Evolutionary conservation across 2,113 vertebrate species (phyloP), one percentile per base, ranked within the genome.

Genomic region (Paedocypris sp.): DNA sequence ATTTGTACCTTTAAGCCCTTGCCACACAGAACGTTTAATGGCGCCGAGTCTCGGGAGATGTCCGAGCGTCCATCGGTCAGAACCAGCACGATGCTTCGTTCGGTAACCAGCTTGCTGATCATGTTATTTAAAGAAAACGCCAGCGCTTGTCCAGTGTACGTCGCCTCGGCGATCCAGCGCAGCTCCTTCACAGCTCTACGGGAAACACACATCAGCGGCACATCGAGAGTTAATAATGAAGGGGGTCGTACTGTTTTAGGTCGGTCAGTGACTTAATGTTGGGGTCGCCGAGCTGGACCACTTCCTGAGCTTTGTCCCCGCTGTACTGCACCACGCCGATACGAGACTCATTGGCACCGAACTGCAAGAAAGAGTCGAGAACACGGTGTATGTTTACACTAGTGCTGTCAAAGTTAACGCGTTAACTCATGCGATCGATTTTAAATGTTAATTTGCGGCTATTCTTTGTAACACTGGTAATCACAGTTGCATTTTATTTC

Each of bases 261-360:
- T 85, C 80, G 4, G 75, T 73, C 0, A 91, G 66, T 10, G 54
- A 82, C 4, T 42, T 28, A 15, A 86, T 78, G 50, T 67, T 73
- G 48, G 47, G 50, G 47, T 79, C 76, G 1, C 69, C 69, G 72
- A 96, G 77, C 20, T 69, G 80, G 66, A 98, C 82, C 1, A 69
- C 63, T 64, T 99, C 91, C 66, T 99, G 90, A 0, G 89, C 90
- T 20, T 51, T 32, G 8, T 72, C 76, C 8, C 97, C 94, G 73
- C 95, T 99, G 87, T 99, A 99, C 76, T 99, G 94, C 12, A 99
- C 92, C 3, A 99, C 92, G 0, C 90, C 92, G 1, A 91, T 75
- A 0, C 76, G 80, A 3, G 94, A 97, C 31, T 96, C 85, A 0
- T 84, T 78, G 0, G 64, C 15, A 19, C 76, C 77, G 66, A 99